A percentile compares a stretch with the other conserved stretches of the same genome.
These are phyloP conservation scores for Corella eumyota DNA, from an alignment of 23 tunicate genomes.

Conservation along the genomic window DNA sequence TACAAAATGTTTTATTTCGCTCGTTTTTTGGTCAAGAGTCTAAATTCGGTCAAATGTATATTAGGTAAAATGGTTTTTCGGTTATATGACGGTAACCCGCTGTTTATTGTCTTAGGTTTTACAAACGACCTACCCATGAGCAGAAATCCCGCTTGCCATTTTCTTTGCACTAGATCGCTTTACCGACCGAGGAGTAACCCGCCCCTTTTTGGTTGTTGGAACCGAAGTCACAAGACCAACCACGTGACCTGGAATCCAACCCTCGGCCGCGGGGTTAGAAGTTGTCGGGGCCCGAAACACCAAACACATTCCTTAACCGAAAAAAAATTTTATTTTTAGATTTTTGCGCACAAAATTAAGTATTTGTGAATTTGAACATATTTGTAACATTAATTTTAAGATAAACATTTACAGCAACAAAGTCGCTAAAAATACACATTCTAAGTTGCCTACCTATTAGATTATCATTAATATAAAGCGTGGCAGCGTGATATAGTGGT, in stretches of 20 bases:
- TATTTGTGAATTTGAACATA: too few relatives aligned
- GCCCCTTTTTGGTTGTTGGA: constrained; percentile 1
- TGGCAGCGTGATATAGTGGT: too few relatives aligned
- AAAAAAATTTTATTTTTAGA: not conserved
- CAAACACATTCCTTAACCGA: constrained; percentile 40
- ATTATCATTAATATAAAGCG: too few relatives aligned
- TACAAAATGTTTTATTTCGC: too few relatives aligned
- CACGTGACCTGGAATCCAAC: constrained; percentile 91
- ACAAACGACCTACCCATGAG: not conserved
- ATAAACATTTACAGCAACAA: too few relatives aligned
- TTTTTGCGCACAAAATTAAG: too few relatives aligned
- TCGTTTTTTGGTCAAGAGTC: too few relatives aligned
- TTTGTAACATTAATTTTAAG: too few relatives aligned
- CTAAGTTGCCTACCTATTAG: too few relatives aligned
- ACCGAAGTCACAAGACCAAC: constrained; percentile 17
- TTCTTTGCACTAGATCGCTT: constrained; percentile 20
- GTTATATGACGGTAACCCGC: not conserved
- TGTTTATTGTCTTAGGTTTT: not conserved
- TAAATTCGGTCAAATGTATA: too few relatives aligned
- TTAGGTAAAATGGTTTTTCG: too few relatives aligned
- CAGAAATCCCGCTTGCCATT: constrained; percentile 3
- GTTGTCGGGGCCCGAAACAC: constrained; percentile 53
- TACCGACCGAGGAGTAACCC: constrained; percentile 39
- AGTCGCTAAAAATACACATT: too few relatives aligned
- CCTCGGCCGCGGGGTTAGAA: constrained; percentile 72